phyloP scores from a whole-genome alignment of 2,888 invertebrate genomes.

The Cheilosia vernalis region DNA sequence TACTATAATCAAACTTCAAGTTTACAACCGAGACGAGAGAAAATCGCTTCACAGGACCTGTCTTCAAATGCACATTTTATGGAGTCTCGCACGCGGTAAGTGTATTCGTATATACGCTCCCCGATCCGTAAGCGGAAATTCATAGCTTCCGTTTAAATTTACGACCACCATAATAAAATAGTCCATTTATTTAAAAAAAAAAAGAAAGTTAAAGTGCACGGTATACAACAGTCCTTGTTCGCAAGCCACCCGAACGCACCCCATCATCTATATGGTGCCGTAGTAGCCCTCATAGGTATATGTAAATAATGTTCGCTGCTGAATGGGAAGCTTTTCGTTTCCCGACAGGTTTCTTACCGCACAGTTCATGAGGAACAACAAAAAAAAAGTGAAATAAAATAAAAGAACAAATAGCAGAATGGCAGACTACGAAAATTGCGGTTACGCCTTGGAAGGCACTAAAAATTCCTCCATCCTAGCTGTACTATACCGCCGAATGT shows the following conservation, averaged over 20 bases:
- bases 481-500: conserved; percentile 26
- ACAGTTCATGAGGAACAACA: conserved; percentile 24
- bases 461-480: conserved; percentile 65
- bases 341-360: conserved; percentile 68
- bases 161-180: conserved; percentile 72
- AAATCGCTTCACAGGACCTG: conserved; percentile 47
- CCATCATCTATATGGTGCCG: conserved; percentile 3
- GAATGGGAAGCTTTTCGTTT: conserved; percentile 69
- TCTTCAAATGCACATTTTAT: conserved; percentile 59
- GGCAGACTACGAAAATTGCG: conserved; percentile 67
- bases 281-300: conserved; percentile 50
- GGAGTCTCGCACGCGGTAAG: conserved; percentile 46
- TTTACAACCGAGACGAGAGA: conserved; percentile 60
- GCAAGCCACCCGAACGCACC: background rate
- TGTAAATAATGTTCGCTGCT: conserved; percentile 73
- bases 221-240: conserved; percentile 42
- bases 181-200: conserved; percentile 70
- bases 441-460: conserved; percentile 72
- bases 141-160: conserved; percentile 72
- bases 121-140: conserved; percentile 69
- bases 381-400: conserved; percentile 33
- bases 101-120: conserved; percentile 33
- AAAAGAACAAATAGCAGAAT: conserved; percentile 50
- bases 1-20: conserved; percentile 66
- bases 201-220: conserved; percentile 35